Evolutionary conservation across 2,888 invertebrate genomes (phyloP).

Genomic region (Thumatha senex): DNA sequence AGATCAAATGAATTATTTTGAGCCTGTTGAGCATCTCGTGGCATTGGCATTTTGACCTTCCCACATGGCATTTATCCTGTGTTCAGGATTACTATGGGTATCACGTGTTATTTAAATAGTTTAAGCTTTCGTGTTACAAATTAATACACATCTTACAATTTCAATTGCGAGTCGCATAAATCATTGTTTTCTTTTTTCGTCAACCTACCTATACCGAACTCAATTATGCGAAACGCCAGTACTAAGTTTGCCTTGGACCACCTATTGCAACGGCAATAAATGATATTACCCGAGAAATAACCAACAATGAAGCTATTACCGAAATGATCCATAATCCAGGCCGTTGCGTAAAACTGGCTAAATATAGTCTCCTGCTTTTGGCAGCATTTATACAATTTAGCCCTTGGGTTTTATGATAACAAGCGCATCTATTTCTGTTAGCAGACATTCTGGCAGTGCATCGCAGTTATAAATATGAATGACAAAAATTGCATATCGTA

Average conservation of each 20-base stretch:
- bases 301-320: slow-evolving; percentile 6
- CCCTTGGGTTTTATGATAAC: slow-evolving; percentile 52
- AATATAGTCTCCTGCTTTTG: slow-evolving; percentile 30
- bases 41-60: too few relatives aligned
- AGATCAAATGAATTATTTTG: too few relatives aligned
- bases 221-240: not conserved
- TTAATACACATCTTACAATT: too few relatives aligned
- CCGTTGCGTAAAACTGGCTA: slow-evolving; percentile 18
- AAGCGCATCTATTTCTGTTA: slow-evolving; percentile 53
- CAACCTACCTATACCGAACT: not conserved
- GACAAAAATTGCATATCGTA: slow-evolving; percentile 13
- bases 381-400: slow-evolving; percentile 41
- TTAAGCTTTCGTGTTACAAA: too few relatives aligned
- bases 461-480: slow-evolving; percentile 12
- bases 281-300: slow-evolving; percentile 3
- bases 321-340: slow-evolving; percentile 7
- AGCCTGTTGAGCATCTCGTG: too few relatives aligned
- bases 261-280: slow-evolving; percentile 1
- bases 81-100: too few relatives aligned
- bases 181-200: too few relatives aligned
- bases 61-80: too few relatives aligned
- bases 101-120: too few relatives aligned
- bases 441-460: slow-evolving; percentile 39
- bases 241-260: slow-evolving; percentile 2
- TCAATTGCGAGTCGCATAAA: too few relatives aligned